Percentiles rank a stretch among this genome's conserved stretches.
These are phyloP conservation scores for Holothuria scabra DNA, from an alignment of 53 echinoderm and acorn worm species.

Conservation along the genomic window DNA sequence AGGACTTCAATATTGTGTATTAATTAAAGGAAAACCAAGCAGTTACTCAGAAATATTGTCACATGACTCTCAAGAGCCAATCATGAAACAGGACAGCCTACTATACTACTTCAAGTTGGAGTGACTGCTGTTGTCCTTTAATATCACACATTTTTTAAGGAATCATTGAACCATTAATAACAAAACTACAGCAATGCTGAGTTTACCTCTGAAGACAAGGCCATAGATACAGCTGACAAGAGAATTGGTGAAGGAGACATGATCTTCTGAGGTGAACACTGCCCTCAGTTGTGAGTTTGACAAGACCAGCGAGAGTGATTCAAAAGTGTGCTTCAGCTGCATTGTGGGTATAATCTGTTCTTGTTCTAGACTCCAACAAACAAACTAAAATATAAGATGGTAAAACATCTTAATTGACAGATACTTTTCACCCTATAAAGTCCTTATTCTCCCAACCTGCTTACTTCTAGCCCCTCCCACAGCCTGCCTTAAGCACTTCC, in stretches of 20 bases:
- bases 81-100: no score
- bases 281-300: conserved; percentile 44
- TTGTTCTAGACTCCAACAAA: conserved; percentile 27
- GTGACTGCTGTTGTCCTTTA: no score
- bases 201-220: conserved; percentile 34
- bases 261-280: conserved; percentile 16
- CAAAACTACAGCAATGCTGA: neutral
- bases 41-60: no score
- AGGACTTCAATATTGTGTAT: no score
- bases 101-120: no score
- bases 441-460: no score
- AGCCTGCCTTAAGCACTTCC: no score
- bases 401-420: neutral
- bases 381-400: conserved; percentile 3
- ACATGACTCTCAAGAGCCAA: no score
- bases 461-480: no score
- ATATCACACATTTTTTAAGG: no score
- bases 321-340: conserved; percentile 35
- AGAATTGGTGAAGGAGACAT: conserved; percentile 30
- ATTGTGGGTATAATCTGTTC: conserved; percentile 35
- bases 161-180: neutral
- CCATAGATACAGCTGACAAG: conserved; percentile 22
- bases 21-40: no score
- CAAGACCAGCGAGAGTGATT: conserved; percentile 6
- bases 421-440: no score